Percentiles rank a stretch among this genome's conserved stretches.
Evolutionary conservation across 2,113 vertebrate species (phyloP).

Genomic region (Ammodytes marinus): DNA sequence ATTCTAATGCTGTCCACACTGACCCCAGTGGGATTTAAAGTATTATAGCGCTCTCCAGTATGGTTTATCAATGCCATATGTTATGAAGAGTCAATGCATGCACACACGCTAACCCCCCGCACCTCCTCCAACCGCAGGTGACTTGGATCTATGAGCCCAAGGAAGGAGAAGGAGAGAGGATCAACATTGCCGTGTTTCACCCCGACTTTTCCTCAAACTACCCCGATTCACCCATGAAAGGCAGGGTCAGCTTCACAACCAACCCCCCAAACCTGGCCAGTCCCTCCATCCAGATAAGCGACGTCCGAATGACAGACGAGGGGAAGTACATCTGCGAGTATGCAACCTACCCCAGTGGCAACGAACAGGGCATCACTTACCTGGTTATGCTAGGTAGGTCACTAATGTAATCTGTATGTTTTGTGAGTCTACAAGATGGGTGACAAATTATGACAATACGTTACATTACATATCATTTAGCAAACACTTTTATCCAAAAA

Average conservation of each 20-base stretch:
- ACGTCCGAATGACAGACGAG: constrained; percentile 84
- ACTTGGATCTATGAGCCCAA: constrained; percentile 86
- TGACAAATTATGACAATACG: not conserved
- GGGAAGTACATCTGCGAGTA: constrained; percentile 91
- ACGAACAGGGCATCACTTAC: constrained; percentile 84
- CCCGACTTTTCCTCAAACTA: constrained; percentile 82
- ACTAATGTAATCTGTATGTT: not conserved
- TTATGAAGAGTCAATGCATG: constrained; percentile 18
- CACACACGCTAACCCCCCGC: constrained; percentile 4
- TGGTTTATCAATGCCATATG: constrained; percentile 43
- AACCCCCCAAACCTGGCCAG: constrained; percentile 68
- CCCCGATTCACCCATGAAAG: constrained; percentile 72
- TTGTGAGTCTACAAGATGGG: not conserved
- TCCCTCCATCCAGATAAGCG: constrained; percentile 85
- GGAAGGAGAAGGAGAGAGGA: constrained; percentile 36
- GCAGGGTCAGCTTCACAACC: constrained; percentile 76
- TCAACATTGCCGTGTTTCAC: constrained; percentile 88
- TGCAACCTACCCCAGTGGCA: constrained; percentile 89
- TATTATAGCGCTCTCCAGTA: constrained; percentile 43
- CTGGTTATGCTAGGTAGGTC: constrained; percentile 87
- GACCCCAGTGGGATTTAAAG: constrained; percentile 42
- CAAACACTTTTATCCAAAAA: too few species aligned
- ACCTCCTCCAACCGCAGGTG: constrained; percentile 74
- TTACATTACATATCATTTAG: too few species aligned
- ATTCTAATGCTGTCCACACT: constrained; percentile 52